Evolutionary conservation across 2,888 invertebrate genomes (phyloP), one percentile per base, ranked within the genome.

Genomic region (Pollenia labialis): DNA sequence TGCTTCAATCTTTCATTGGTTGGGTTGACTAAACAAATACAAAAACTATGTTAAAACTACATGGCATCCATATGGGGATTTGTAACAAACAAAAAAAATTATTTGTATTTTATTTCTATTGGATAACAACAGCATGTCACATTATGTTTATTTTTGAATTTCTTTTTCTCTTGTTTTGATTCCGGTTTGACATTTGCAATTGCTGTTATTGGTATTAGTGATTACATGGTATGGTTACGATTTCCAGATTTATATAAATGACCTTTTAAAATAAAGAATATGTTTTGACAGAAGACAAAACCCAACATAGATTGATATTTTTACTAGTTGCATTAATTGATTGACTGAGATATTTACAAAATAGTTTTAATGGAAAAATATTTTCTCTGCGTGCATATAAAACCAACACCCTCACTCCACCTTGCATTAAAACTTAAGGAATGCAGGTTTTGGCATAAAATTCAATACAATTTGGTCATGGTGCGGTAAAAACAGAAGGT

Each of bases 1-100:
- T 87, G 81, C 75, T 81, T 64, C 62, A 79, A 75, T 69, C n/a
- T 56, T 48, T 48, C n/a, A 56, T 40, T 56, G n/a, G n/a, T 58
- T 56, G 44, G 52, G 18, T 50, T 81, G 48, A n/a, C 58, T 52
- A 50, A 75, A 16, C 50, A 52, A 52, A 71, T 60, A 32, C 18
- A 44, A 23, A 10, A 62, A 44, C n/a, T 23, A 40, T 66, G 66
- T 32, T 77, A 18, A 50, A 69, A 52, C 12, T 52, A 12, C 32
- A 62, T 50, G 23, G 8, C 69, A 50, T 42, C 42, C 42, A 52
- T 75, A 58, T 48, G 77, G 77, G 54, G 9, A 9, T 68, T 11
- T 8, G 32, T 32, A 60, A 12, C 32, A 76, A 44, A 66, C 8
- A 75, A 40, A 40, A 18, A 50, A 16, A 16, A 48, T 16, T 16